Percentiles rank a stretch among this genome's conserved stretches.
Evolutionary conservation across 2,113 vertebrate species (phyloP).

Genomic region (Hassar affinis): DNA sequence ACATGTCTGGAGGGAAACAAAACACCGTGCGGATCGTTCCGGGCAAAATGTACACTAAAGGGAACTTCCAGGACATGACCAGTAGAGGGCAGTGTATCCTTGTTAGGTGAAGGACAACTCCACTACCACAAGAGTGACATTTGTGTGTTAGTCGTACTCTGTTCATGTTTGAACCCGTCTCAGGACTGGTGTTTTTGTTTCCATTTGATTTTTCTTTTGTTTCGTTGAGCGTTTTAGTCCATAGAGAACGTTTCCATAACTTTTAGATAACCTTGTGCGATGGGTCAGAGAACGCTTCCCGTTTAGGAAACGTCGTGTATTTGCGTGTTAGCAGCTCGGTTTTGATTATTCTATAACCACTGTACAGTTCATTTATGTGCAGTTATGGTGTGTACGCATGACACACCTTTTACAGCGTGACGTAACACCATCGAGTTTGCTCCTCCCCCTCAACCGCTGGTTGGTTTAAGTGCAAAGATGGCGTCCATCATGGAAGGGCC

Average conservation of each 20-base stretch:
- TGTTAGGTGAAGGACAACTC: background rate
- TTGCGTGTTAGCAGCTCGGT: background rate
- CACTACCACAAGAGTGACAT: background rate
- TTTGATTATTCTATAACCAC: background rate
- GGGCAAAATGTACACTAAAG: background rate
- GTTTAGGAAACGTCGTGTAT: background rate
- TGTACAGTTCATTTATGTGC: background rate
- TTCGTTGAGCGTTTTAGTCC: background rate
- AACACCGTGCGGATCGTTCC: background rate
- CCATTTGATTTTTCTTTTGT: no score
- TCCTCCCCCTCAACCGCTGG: slow-evolving; percentile 62
- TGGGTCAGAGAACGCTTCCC: background rate
- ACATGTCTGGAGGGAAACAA: slow-evolving; percentile 47
- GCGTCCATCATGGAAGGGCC: slow-evolving; percentile 98
- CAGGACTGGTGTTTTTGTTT: background rate
- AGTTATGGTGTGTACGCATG: background rate
- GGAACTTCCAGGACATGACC: slow-evolving; percentile 26
- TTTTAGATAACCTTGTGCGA: background rate
- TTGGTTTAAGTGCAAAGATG: slow-evolving; percentile 82
- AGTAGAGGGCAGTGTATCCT: slow-evolving; percentile 43
- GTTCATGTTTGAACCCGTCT: background rate
- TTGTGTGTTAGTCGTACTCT: background rate
- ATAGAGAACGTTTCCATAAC: background rate
- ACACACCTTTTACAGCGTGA: slow-evolving; percentile 45
- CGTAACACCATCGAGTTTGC: slow-evolving; percentile 48